Base-by-base conservation (phyloP, 2,797 vertebrate species). In the Halcyon leucocephala region DNA sequence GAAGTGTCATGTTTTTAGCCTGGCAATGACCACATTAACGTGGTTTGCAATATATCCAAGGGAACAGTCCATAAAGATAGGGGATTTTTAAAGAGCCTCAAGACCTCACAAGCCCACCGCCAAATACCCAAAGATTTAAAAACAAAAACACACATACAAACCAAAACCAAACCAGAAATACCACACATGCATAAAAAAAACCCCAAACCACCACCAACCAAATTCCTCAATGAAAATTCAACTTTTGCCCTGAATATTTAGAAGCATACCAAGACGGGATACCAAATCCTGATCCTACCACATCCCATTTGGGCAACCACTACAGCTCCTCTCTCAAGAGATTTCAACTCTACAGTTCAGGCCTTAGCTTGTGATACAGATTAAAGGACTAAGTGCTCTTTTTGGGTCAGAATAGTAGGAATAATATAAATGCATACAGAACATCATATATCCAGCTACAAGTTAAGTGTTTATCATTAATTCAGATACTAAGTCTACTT, bases 31-130 rank as follows among this genome's bases (percentile, higher is more conserved):
- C 26, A 62, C 29, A 29, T 17, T 21, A 18, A 42, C 3, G 13
- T 35, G 28, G 22, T 8, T 58, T 64, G 16, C 62, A 41, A 31
- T 31, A 2, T 3, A 60, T 15, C 39, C 65, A 9, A 26, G 48
- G 20, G 17, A 70, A 71, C 5, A 33, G 4, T 5, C 74, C 18
- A 7, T 0, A 42, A 5, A 86, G 9, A 85, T 4, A 18, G 0
- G 0, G 4, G 19, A 51, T 71, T 64, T 81, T 49, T 21, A 14
- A 64, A 86, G 16, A 83, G 29, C 19, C 48, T 78, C 15, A 46
- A 51, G 31, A 66, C 29, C 17, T 49, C 39, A 25, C n/a, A 70
- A 20, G 1, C 33, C 60, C 48, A 51, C 42, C 62, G 16, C 4
- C 51, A 65, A 69, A 79, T n/a, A 42, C 62, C 19, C 7, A 5